Evolutionary conservation across 2,113 vertebrate genomes (phyloP).

Genomic region (Eretmochelys imbricata): DNA sequence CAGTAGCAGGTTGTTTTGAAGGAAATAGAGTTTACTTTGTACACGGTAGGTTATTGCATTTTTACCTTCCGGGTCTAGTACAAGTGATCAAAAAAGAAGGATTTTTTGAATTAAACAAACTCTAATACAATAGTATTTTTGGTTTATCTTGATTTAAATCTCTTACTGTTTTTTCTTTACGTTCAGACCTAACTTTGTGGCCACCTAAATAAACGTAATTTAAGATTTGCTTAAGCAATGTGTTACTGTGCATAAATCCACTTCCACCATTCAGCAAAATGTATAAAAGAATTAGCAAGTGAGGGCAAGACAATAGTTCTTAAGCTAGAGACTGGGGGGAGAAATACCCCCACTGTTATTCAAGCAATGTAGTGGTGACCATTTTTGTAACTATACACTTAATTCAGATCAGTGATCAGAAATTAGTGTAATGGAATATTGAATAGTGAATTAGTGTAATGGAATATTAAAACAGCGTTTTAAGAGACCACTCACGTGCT

Average conservation of each 20-base stretch:
- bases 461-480: not conserved
- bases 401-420: not conserved
- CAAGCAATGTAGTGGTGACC: not conserved
- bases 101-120: not conserved
- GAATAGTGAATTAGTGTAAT: not conserved
- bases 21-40: not conserved
- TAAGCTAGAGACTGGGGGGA: not conserved
- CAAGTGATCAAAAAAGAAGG: not conserved
- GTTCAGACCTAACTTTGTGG: not conserved
- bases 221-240: not conserved
- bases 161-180: not conserved
- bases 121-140: not conserved
- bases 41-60: not conserved
- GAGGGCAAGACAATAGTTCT: not conserved
- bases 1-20: not conserved
- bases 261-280: not conserved
- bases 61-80: not conserved
- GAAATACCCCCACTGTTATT: not conserved
- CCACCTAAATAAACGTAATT: not conserved
- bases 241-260: not conserved
- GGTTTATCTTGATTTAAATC: not conserved
- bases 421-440: not conserved
- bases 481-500: not conserved
- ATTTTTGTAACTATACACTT: not conserved
- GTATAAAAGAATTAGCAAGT: not conserved